Evolutionary conservation across 1,140 invertebrate species (phyloP).

Genomic region (Medauroidea extradentata): DNA sequence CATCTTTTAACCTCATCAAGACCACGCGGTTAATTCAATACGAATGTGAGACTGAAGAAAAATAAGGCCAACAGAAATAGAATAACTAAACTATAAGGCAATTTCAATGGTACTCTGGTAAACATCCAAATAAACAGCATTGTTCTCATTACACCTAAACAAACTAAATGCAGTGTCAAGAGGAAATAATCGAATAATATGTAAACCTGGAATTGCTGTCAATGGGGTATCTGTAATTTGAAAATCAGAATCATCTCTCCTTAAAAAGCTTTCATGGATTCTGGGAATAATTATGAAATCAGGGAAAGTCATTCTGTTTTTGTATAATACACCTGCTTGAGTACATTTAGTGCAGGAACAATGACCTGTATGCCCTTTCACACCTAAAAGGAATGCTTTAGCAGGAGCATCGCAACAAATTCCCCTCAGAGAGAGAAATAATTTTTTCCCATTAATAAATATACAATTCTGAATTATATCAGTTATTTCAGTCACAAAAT

Average conservation of each 20-base stretch:
- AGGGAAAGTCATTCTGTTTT: constrained; percentile 14
- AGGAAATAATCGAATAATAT: constrained; percentile 29
- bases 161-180: constrained; percentile 35
- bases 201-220: constrained; percentile 14
- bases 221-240: constrained; percentile 15
- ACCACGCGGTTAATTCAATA: constrained; percentile 34
- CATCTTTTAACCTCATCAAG: constrained; percentile 33
- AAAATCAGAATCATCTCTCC: constrained; percentile 19
- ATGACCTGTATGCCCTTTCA: constrained; percentile 37
- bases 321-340: constrained; percentile 22
- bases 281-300: no score
- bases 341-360: constrained; percentile 36
- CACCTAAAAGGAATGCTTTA: constrained; percentile 31
- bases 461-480: no score
- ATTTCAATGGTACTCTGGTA: constrained; percentile 17
- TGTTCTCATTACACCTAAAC: constrained; percentile 31
- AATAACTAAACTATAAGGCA: not conserved
- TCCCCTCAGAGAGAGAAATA: no score
- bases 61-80: no score
- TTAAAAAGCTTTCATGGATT: constrained; percentile 28
- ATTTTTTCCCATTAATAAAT: no score
- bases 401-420: constrained; percentile 31
- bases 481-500: no score
- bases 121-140: constrained; percentile 31
- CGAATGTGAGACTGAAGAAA: constrained; percentile 19